Percentiles rank a stretch among this genome's conserved stretches.
phyloP scores from a whole-genome alignment of 2,113 vertebrate species.

The Xenopus borealis region DNA sequence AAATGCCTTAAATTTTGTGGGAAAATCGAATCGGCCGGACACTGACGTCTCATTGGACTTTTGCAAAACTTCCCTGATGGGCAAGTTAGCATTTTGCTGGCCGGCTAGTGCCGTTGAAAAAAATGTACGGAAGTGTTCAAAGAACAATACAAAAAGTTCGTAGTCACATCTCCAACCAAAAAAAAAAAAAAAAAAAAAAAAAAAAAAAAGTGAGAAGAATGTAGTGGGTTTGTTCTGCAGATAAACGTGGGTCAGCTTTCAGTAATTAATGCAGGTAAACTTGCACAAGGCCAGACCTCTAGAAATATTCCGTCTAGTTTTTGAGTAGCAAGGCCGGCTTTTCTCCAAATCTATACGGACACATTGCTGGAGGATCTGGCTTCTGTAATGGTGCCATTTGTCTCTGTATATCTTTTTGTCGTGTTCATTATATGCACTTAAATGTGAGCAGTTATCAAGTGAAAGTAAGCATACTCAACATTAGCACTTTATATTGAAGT shows the following conservation, averaged over 20 bases:
- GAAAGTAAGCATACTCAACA: background rate
- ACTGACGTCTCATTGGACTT: slow-evolving; percentile 60
- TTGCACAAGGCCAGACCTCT: slow-evolving; percentile 43
- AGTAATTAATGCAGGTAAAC: slow-evolving; percentile 51
- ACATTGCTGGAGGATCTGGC: background rate
- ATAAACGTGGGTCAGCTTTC: slow-evolving; percentile 49
- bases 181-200: too few relatives aligned
- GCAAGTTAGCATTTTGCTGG: too few relatives aligned
- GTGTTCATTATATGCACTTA: slow-evolving; percentile 19
- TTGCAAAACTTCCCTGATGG: background rate
- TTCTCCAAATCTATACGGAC: slow-evolving; percentile 29
- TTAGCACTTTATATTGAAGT: slow-evolving; percentile 15
- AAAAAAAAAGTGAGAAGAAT: background rate
- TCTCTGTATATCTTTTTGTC: background rate
- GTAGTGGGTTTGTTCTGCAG: slow-evolving; percentile 47
- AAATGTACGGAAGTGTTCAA: too few relatives aligned
- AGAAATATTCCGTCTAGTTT: slow-evolving; percentile 16
- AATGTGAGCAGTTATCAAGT: background rate
- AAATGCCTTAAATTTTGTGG: slow-evolving; percentile 82
- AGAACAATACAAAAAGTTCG: background rate
- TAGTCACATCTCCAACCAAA: too few relatives aligned
- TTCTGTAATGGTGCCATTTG: background rate
- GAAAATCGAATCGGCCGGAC: slow-evolving; percentile 70
- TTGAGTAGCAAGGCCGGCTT: slow-evolving; percentile 40
- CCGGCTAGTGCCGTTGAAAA: too few relatives aligned